Evolutionary conservation across 2,113 vertebrate species (phyloP).

Genomic region (Pao palembangensis): DNA sequence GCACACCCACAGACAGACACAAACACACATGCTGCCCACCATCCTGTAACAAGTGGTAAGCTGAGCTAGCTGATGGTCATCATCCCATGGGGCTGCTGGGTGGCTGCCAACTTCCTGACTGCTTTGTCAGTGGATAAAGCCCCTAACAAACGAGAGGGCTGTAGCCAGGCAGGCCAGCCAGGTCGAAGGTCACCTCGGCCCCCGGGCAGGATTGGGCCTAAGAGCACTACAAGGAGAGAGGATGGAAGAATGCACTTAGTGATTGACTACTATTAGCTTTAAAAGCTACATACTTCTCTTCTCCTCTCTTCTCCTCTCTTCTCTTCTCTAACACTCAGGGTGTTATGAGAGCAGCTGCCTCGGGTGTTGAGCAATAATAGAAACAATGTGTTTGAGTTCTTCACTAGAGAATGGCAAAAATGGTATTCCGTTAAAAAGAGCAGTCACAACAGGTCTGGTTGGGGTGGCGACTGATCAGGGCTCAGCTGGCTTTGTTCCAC

Average conservation of each 20-base stretch:
- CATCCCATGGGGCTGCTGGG: slow-evolving; percentile 84
- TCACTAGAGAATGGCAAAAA: slow-evolving; percentile 28
- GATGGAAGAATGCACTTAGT: slow-evolving; percentile 73
- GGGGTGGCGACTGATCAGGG: slow-evolving; percentile 60
- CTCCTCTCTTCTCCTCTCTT: slow-evolving; percentile 12
- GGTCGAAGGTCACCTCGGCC: slow-evolving; percentile 77
- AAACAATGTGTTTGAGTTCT: slow-evolving; percentile 67
- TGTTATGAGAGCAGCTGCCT: slow-evolving; percentile 24
- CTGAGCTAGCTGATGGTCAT: slow-evolving; percentile 86
- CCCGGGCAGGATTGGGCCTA: slow-evolving; percentile 74
- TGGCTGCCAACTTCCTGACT: slow-evolving; percentile 80
- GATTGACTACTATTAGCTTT: slow-evolving; percentile 57
- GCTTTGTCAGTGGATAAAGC: slow-evolving; percentile 82
- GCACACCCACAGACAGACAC: slow-evolving; percentile 22
- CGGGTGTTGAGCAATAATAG: slow-evolving; percentile 62
- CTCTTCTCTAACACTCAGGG: neutral
- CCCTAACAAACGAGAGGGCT: slow-evolving; percentile 87
- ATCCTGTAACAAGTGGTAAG: slow-evolving; percentile 82
- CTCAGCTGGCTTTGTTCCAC: slow-evolving; percentile 59
- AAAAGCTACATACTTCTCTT: slow-evolving; percentile 33
- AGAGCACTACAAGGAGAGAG: slow-evolving; percentile 65
- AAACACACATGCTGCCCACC: slow-evolving; percentile 62
- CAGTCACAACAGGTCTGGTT: slow-evolving; percentile 63
- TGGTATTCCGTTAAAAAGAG: slow-evolving; percentile 41
- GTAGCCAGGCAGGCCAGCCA: slow-evolving; percentile 79